phyloP scores from a whole-genome alignment of 2,797 vertebrate genomes.

The Babyrousa celebensis region DNA sequence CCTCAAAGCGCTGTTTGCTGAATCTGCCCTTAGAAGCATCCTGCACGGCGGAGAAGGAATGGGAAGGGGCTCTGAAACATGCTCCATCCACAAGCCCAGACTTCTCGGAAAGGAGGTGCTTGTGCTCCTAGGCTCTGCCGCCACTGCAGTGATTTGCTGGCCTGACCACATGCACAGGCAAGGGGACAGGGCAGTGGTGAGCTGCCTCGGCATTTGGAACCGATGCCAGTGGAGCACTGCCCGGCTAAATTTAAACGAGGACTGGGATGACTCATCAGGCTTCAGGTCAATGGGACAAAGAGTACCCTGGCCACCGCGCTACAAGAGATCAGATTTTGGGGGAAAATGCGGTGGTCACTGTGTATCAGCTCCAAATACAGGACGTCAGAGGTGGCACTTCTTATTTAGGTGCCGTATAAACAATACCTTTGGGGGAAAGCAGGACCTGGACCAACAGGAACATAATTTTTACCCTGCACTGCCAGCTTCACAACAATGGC shows the following conservation, averaged over 20 bases:
- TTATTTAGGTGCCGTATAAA: background rate
- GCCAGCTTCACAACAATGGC: background rate
- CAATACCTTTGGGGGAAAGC: background rate
- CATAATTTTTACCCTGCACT: background rate
- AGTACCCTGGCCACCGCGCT: conserved; percentile 51
- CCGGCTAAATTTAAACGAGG: conserved; percentile 79
- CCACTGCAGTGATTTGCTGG: background rate
- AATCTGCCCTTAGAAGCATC: background rate
- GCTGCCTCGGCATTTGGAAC: background rate
- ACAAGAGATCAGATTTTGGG: background rate
- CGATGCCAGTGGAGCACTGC: background rate
- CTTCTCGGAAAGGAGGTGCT: background rate
- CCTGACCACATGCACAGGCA: background rate
- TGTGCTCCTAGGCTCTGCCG: background rate
- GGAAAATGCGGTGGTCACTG: background rate
- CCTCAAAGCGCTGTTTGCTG: background rate
- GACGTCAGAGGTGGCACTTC: background rate
- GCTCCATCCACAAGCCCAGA: background rate
- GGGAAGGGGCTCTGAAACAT: background rate
- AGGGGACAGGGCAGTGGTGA: background rate
- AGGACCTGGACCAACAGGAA: background rate
- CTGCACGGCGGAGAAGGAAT: background rate
- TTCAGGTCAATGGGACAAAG: conserved; percentile 82
- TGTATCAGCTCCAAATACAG: background rate
- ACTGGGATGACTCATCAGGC: conserved; percentile 65